Conservation (phyloP, 23 tunicate species). For the Pegea sp. region DNA sequence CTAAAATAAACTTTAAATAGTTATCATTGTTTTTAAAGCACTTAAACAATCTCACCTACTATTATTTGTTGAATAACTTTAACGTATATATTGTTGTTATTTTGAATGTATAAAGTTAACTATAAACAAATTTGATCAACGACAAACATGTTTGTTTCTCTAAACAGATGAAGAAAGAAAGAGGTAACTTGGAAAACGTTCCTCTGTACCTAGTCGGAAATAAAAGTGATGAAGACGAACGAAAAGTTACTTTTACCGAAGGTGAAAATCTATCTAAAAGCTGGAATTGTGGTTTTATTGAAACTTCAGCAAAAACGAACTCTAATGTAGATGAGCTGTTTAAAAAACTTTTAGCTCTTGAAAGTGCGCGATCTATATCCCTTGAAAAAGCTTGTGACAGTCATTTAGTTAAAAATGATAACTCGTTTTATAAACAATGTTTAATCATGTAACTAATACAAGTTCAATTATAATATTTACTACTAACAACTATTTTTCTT, state of each 20-base stretch:
- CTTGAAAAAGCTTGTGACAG: too few relatives aligned
- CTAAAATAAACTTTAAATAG: neutral
- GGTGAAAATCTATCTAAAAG: constrained; percentile 12
- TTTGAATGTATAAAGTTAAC: neutral
- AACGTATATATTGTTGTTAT: neutral
- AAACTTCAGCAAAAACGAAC: constrained; percentile 42
- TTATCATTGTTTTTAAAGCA: neutral
- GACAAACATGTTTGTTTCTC: neutral
- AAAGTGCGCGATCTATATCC: constrained; percentile 15
- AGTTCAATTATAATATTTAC: too few relatives aligned
- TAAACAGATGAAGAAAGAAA: constrained; percentile 12
- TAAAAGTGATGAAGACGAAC: constrained; percentile 32
- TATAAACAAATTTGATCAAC: neutral
- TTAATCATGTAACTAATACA: too few relatives aligned
- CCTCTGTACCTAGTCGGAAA: constrained; percentile 33
- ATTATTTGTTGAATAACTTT: neutral
- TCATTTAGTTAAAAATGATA: too few relatives aligned
- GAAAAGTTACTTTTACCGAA: constrained; percentile 12
- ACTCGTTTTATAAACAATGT: too few relatives aligned
- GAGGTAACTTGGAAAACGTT: constrained; percentile 6
- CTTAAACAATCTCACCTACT: neutral
- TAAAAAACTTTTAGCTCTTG: constrained; percentile 26
- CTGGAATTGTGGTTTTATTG: constrained; percentile 41
- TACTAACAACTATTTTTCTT: too few relatives aligned
- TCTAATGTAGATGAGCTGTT: constrained; percentile 24